These are phyloP conservation scores for Eurypyga helias DNA, from an alignment of 2,113 vertebrate genomes.

Conservation along the genomic window DNA sequence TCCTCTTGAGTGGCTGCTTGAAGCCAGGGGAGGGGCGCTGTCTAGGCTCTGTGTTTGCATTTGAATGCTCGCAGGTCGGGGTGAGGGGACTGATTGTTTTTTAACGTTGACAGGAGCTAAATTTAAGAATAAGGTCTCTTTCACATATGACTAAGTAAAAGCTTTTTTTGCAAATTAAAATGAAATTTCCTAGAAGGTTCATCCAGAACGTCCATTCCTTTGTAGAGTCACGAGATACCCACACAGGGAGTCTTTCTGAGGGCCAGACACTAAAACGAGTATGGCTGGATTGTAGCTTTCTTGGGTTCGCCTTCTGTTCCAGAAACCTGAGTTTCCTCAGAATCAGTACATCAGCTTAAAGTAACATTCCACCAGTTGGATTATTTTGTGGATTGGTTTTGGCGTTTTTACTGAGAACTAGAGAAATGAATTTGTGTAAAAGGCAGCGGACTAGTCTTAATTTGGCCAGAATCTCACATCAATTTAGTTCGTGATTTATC, in stretches of 20 bases:
- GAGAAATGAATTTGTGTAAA: background rate
- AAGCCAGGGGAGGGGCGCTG: background rate
- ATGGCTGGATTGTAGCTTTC: background rate
- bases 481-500: conserved; percentile 56
- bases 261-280: background rate
- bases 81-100: background rate
- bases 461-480: conserved; percentile 14
- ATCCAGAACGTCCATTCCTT: background rate
- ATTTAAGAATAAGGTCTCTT: background rate
- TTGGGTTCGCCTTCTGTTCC: background rate
- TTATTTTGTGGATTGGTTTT: background rate
- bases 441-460: background rate
- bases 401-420: background rate
- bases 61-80: background rate
- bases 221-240: background rate
- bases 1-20: background rate
- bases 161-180: background rate
- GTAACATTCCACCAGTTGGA: background rate
- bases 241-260: background rate
- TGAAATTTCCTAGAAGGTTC: background rate
- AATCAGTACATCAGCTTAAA: background rate
- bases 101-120: background rate
- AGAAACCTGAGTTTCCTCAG: background rate
- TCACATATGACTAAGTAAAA: background rate
- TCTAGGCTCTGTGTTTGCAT: background rate